These are phyloP conservation scores for Hyposoter dolosus DNA, from an alignment of 2,888 invertebrate species.

Conservation along the genomic window DNA sequence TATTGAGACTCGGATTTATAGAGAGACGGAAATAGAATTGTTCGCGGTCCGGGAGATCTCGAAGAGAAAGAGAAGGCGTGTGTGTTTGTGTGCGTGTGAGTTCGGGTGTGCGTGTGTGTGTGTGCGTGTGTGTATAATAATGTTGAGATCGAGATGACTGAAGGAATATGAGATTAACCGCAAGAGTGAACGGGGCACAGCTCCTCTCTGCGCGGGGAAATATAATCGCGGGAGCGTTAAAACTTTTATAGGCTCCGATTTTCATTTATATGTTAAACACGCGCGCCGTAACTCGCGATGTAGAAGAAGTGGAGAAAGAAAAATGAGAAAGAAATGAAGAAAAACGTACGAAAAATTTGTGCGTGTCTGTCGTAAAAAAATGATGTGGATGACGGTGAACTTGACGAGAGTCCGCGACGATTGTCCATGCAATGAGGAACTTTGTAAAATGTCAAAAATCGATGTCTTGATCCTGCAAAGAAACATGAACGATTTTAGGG, in stretches of 20 bases:
- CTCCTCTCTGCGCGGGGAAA: conserved; percentile 61
- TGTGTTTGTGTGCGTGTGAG: neutral
- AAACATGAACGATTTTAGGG: neutral
- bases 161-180: conserved; percentile 58
- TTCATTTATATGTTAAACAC: conserved; percentile 83
- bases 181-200: conserved; percentile 29
- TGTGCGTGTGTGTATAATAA: neutral
- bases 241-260: conserved; percentile 81
- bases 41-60: conserved; percentile 77
- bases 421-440: neutral
- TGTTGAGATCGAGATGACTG: conserved; percentile 70
- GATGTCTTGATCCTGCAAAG: neutral
- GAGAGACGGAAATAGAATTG: conserved; percentile 77
- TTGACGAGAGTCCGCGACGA: conserved; percentile 14
- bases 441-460: neutral
- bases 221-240: conserved; percentile 80
- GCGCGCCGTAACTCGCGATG: conserved; percentile 76
- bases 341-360: conserved; percentile 18
- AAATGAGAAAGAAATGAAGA: conserved; percentile 15
- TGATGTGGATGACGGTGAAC: neutral
- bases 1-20: neutral
- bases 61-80: neutral
- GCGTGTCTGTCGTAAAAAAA: neutral
- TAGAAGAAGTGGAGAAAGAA: conserved; percentile 9
- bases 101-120: neutral